Base-by-base conservation (phyloP, 2,888 invertebrate genomes). In the Mechanitis messenoides region DNA sequence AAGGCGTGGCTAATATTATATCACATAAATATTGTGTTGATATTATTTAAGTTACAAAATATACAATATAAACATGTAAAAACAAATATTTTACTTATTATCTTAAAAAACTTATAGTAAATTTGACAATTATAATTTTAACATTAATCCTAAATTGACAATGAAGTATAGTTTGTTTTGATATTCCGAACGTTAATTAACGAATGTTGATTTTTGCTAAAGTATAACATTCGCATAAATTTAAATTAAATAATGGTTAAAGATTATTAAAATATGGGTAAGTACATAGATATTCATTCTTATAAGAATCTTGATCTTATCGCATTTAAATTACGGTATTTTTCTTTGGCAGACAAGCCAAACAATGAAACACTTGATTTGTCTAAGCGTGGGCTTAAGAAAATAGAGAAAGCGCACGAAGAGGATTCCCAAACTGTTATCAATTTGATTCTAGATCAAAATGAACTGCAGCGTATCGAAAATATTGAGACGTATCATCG, bases 391-490 rank as follows among this genome's bases (percentile, higher is more conserved):
- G 94, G 94, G 78, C 87, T 97, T 72, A 96, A 95, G 82, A 96
- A 95, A 91, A 91, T 97, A 74, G 92, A 92, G 80, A 93, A 94
- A 87, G 94, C 94, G 76, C 92, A 93, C 68, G 86, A 91, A 60
- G 92, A 93, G 64, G 94, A 95, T 81, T 92, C 93, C 38, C 92
- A 92, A 76, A 90, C 91, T 67, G 91, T 94, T 74, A 93, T 92
- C 65, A 93, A 92, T 71, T 90, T 97, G 71, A 93, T 95, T 71
- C 91, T 96, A 58, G 96, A 97, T 79, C 95, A 96, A 77, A 97
- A 97, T 91, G 95, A 96, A 78, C 86, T 97, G 66, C 95, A 95
- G 76, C 93, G 96, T 72, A 91, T 97, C 73, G 97, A 97, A 82
- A 96, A 96, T 84, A 93, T 97, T 70, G 96, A 97, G 74, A 93